phyloP scores from a whole-genome alignment of 1,140 invertebrate species.

The Drosophila equinoxialis region DNA sequence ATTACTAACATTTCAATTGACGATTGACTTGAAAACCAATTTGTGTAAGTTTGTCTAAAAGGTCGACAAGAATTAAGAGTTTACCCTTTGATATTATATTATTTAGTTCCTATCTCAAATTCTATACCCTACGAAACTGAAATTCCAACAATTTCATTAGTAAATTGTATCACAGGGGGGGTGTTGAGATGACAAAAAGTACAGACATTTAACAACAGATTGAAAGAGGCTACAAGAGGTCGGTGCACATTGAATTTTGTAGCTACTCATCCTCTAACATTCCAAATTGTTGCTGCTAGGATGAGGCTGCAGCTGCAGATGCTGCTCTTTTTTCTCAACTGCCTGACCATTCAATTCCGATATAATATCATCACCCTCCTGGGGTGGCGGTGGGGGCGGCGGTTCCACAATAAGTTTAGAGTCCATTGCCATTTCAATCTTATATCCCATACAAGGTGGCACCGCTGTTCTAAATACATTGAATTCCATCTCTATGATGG shows the following conservation, averaged over 20 bases:
- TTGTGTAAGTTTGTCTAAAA: too few species aligned
- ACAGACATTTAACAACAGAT: constrained; percentile 16
- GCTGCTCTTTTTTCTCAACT: constrained; percentile 16
- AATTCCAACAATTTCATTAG: too few species aligned
- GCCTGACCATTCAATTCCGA: constrained; percentile 48
- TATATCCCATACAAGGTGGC: constrained; percentile 71
- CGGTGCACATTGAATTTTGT: constrained; percentile 41
- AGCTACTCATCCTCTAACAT: constrained; percentile 77
- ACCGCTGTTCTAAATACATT: constrained; percentile 77
- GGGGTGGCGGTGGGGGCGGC: constrained; percentile 57
- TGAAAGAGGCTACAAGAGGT: neutral
- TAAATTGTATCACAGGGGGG: too few species aligned
- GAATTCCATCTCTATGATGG: constrained; percentile 72
- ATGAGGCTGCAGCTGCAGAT: neutral
- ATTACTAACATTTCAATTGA: too few species aligned
- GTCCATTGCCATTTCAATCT: constrained; percentile 57
- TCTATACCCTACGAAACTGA: too few species aligned
- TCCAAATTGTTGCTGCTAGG: constrained; percentile 50
- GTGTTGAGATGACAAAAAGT: too few species aligned
- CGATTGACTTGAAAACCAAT: too few species aligned
- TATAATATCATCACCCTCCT: constrained; percentile 31
- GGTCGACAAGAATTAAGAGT: too few species aligned
- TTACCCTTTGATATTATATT: too few species aligned
- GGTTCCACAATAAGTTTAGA: constrained; percentile 71
- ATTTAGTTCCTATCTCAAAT: too few species aligned